phyloP scores from a whole-genome alignment of 2,888 invertebrate species.

The Monopis laevigella region DNA sequence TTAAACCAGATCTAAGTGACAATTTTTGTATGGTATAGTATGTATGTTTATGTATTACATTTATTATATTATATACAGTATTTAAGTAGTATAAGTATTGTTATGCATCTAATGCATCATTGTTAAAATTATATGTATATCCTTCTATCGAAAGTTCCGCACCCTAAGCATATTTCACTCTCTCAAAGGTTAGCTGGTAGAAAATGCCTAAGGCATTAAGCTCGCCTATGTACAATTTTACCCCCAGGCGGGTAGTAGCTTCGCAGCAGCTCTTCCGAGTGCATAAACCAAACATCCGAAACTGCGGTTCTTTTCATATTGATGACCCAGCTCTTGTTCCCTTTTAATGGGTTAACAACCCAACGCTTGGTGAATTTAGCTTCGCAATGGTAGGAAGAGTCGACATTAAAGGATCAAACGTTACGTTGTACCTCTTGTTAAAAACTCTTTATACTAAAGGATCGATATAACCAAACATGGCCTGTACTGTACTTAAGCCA shows the following conservation, averaged over 20 bases:
- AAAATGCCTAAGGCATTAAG: no score
- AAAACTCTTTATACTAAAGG: slow-evolving; percentile 66
- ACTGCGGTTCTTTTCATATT: slow-evolving; percentile 69
- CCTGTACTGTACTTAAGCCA: slow-evolving; percentile 73
- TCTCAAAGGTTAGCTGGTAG: no score
- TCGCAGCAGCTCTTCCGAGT: slow-evolving; percentile 71
- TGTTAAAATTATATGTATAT: no score
- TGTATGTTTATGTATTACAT: no score
- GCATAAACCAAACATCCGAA: slow-evolving; percentile 70
- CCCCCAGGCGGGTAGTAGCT: slow-evolving; percentile 71
- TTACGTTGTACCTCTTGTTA: slow-evolving; percentile 76
- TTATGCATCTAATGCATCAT: no score
- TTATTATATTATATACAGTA: no score
- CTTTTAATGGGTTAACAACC: slow-evolving; percentile 76
- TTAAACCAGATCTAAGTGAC: no score
- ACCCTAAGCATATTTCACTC: no score
- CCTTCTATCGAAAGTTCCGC: no score
- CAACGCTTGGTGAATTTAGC: slow-evolving; percentile 76
- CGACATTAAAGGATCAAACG: slow-evolving; percentile 79
- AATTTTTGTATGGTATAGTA: no score
- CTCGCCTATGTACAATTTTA: no score
- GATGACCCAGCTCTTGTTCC: slow-evolving; percentile 73
- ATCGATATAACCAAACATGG: slow-evolving; percentile 74
- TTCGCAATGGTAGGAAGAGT: slow-evolving; percentile 80
- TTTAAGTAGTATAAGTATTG: no score